These are phyloP conservation scores for Chymomyza amoena DNA, from an alignment of 2,888 invertebrate species.

Conservation along the genomic window DNA sequence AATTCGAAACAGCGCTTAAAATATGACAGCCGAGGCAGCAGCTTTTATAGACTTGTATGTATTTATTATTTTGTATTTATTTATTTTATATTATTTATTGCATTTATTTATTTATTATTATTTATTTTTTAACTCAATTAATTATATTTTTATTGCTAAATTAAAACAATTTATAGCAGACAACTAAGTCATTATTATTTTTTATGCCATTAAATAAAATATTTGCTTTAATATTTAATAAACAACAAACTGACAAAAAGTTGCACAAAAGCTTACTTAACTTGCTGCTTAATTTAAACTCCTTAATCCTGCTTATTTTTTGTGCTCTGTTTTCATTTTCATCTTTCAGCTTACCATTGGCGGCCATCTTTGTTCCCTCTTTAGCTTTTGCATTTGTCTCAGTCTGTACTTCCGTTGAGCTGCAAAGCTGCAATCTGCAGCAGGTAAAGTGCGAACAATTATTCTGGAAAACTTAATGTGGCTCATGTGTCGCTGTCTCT, in stretches of 20 bases:
- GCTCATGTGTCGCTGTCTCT: not conserved
- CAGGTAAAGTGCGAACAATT: not conserved
- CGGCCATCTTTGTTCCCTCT: too few relatives aligned
- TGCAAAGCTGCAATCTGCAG: not conserved
- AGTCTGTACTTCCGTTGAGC: not conserved
- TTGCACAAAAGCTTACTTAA: too few relatives aligned
- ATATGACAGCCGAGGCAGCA: not conserved
- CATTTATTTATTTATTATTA: slow-evolving; percentile 5
- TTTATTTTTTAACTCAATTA: slow-evolving; percentile 1
- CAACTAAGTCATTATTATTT: too few relatives aligned
- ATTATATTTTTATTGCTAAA: not conserved
- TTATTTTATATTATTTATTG: not conserved
- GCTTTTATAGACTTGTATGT: slow-evolving; percentile 47
- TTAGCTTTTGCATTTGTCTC: too few relatives aligned
- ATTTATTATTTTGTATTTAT: slow-evolving; percentile 15
- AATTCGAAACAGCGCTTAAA: not conserved
- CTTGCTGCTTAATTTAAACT: too few relatives aligned
- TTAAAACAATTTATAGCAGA: too few relatives aligned
- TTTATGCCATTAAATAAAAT: too few relatives aligned
- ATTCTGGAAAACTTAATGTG: not conserved
- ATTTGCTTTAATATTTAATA: too few relatives aligned
- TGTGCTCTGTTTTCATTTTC: too few relatives aligned
- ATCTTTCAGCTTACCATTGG: too few relatives aligned
- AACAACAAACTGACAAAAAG: too few relatives aligned
- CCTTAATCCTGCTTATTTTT: too few relatives aligned